Evolutionary conservation across 2,797 vertebrate genomes (phyloP), one percentile per base, ranked within the genome.

Genomic region (Pampus argenteus): DNA sequence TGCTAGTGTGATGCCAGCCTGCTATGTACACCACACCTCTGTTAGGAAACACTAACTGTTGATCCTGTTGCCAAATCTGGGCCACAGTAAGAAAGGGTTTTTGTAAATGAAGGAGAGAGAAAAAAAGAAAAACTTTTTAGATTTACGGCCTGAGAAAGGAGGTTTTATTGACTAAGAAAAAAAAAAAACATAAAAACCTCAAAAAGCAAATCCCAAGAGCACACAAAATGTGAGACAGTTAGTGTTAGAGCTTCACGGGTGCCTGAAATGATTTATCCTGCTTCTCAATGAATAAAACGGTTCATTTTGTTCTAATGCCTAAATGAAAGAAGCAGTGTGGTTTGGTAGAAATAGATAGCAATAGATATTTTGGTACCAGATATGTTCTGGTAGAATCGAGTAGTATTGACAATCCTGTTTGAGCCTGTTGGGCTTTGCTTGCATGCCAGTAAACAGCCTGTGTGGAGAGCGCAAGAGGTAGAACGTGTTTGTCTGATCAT

Each of bases 21-120:
- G 28, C 26, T 49, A 1, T 20, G 6, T 2, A 9, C 36, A 13
- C 55, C 11, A 20, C 52, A n/a, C 26, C 29, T 29, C 26, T 4
- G 14, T 55, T 9, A 71, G 40, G 55, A 23, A 74, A 74, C 28
- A 29, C 28, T 9, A 70, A 48, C 17, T 9, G 34, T 22, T 0
- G 1, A 40, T 3, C 3, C 34, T 23, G 25, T 13, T n/a, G 42
- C n/a, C 47, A 69, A 23, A 44, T 5, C 4, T 48, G 31, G 1
- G 22, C 7, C 6, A 31, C 42, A 29, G 18, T 1, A 13, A 18
- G 18, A 13, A 6, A 6, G 23, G 1, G 23, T 31, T 10, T 15
- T 11, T 45, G 1, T 20, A 31, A 52, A 47, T 25, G 14, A 42
- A 2, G 5, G 14, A 11, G 44, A 38, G 40, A 59, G 17, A 14